A percentile compares a stretch with the other conserved stretches of the same genome.
Evolutionary conservation across 2,797 vertebrate genomes (phyloP).

Genomic region (Eutrigla gurnardus): DNA sequence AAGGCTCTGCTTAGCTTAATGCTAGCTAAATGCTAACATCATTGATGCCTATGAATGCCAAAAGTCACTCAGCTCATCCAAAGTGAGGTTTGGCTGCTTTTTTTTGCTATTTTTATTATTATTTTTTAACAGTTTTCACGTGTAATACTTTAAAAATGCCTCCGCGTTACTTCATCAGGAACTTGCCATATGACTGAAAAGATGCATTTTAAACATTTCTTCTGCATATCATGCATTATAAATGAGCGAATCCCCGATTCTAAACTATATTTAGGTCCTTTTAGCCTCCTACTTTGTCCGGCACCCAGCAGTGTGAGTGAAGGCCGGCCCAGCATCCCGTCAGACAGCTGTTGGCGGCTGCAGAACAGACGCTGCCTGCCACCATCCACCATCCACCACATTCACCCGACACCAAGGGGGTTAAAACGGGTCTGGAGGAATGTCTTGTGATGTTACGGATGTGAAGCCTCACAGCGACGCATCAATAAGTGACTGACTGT

Average conservation of each 20-base stretch:
- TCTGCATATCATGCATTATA: slow-evolving; percentile 24
- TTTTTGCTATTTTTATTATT: neutral
- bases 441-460: slow-evolving; percentile 36
- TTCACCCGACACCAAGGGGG: slow-evolving; percentile 64
- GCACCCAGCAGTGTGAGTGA: slow-evolving; percentile 46
- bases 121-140: too few species aligned
- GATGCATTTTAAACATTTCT: neutral
- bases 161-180: neutral
- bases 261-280: neutral
- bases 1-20: neutral
- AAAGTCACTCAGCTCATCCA: neutral
- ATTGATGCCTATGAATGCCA: neutral
- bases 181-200: neutral
- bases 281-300: slow-evolving; percentile 24
- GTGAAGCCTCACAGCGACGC: slow-evolving; percentile 34
- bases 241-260: slow-evolving; percentile 9
- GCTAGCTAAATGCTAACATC: neutral
- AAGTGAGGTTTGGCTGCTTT: neutral
- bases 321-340: slow-evolving; percentile 44
- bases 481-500: slow-evolving; percentile 20
- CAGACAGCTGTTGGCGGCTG: slow-evolving; percentile 63
- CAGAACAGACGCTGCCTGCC: slow-evolving; percentile 68
- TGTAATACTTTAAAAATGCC: too few species aligned
- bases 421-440: slow-evolving; percentile 56
- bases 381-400: slow-evolving; percentile 36